Percentiles rank a stretch among this genome's conserved stretches.
These are phyloP conservation scores for Neolamprologus ventralis DNA, from an alignment of 2,113 vertebrate genomes.

Conservation along the genomic window DNA sequence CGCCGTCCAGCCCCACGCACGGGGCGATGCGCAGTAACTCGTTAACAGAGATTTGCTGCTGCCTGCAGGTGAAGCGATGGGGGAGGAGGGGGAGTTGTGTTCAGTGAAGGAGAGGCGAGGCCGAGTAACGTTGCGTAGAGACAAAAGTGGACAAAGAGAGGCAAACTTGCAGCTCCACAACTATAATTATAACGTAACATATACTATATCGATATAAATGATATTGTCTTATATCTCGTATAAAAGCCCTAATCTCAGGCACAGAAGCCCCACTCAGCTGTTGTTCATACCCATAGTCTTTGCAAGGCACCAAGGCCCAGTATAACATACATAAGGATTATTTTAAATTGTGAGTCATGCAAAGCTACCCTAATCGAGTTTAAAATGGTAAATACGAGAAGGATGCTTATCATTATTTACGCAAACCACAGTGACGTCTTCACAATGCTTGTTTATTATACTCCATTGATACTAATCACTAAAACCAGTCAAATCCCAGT, in stretches of 20 bases:
- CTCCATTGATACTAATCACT: fast-evolving
- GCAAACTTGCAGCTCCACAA: not conserved
- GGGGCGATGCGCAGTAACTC: fast-evolving
- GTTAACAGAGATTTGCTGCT: too few relatives aligned
- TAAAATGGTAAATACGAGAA: not conserved
- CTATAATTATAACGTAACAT: not conserved
- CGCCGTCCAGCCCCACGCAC: too few relatives aligned
- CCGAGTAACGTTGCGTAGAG: fast-evolving
- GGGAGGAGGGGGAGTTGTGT: not conserved
- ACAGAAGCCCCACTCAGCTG: not conserved
- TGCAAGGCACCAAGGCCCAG: not conserved
- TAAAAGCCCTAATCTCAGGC: not conserved
- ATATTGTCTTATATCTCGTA: fast-evolving
- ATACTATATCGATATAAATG: fast-evolving
- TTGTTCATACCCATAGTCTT: not conserved
- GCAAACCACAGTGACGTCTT: not conserved
- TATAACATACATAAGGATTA: not conserved
- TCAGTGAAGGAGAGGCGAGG: not conserved
- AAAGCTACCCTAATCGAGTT: not conserved
- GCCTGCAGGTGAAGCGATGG: too few relatives aligned
- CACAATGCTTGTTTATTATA: not conserved
- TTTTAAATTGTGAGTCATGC: not conserved
- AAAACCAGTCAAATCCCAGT: not conserved
- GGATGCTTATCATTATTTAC: not conserved
- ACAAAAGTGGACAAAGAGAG: not conserved